Base-by-base conservation (phyloP, 2,888 invertebrate species). In the Nematopogon swammerdamellus region DNA sequence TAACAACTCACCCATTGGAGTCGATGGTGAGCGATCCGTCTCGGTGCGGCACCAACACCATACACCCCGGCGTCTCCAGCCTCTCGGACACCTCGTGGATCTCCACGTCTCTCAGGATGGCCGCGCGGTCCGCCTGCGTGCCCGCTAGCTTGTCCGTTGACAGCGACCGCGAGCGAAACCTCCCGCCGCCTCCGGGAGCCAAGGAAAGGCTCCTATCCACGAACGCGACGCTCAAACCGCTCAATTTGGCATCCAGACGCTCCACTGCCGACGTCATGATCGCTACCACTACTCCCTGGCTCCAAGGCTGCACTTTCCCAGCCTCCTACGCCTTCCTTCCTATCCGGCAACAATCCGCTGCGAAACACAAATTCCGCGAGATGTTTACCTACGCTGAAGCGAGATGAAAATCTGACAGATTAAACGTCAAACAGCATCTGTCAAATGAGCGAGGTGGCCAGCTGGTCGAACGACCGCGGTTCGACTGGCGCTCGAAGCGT, bases 141-240 rank as follows among this genome's bases (percentile, higher is more conserved):
- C 74, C 68, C 56, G 73, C 76, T 59, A 79, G 71, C 63, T 79
- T 79, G 68, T 79, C 79, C 72, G 75, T 73, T 42, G 79, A 77
- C 57, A 79, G 68, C 72, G 79, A 79, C 55, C 72, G 77, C 36
- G 77, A 75, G 51, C 74, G 65, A 57, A 72, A 75, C 58, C 74
- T 65, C 46, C 63, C 66, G 54, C 18, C 19, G 17, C 4, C 43
- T 70, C 75, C 49, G 73, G 56, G 2, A n/a, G 44, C 44, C 45
- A 73, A 70, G 52, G 68, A 63, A 50, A 72, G 63, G 59, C 65
- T 68, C 61, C 71, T 77, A 65, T 77, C 77, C 57, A 63, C 57
- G 56, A 72, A 65, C 48, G 67, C 67, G 47, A 53, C 60, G 71
- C 72, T 71, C 52, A 72, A 64, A 67, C 72, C 69, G 59, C 71